Conservation (phyloP, 92 coral and sea anemone genomes). For the Epizoanthus ramosus region DNA sequence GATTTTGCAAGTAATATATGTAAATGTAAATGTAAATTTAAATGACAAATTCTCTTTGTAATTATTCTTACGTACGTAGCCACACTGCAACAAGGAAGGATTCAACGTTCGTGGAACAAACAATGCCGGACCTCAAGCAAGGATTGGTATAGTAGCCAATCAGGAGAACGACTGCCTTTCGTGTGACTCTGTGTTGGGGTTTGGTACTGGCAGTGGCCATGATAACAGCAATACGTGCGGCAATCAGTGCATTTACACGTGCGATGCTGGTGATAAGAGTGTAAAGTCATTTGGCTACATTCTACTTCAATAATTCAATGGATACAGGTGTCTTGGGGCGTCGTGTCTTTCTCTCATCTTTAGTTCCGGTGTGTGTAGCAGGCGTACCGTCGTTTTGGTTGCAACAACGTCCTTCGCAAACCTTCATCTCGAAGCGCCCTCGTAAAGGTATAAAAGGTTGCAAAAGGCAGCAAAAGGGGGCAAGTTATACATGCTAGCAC, state of each 20-base stretch:
- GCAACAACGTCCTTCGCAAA: no score
- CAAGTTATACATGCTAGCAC: no score
- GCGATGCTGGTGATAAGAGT: conserved; percentile 7
- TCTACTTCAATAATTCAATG: conserved; percentile 19
- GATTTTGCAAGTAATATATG: no score
- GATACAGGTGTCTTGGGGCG: no score
- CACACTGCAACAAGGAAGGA: conserved; percentile 41
- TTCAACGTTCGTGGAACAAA: conserved; percentile 5
- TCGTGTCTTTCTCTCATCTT: no score
- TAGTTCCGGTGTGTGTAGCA: no score
- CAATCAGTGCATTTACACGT: background rate
- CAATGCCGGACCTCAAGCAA: background rate
- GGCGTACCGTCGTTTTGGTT: no score
- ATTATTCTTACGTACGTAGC: conserved; percentile 1
- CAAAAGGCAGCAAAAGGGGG: no score
- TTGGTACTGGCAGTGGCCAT: background rate
- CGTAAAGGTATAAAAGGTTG: no score
- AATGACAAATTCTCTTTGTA: background rate
- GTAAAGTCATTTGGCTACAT: conserved; percentile 36
- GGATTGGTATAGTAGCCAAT: conserved; percentile 35
- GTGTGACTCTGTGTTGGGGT: conserved; percentile 46
- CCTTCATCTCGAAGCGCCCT: no score
- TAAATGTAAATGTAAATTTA: no score
- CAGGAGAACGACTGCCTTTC: conserved; percentile 33
- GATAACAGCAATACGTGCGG: conserved; percentile 1